Conservation (phyloP, 2,888 invertebrate genomes). For the Euzophera pinguis region DNA sequence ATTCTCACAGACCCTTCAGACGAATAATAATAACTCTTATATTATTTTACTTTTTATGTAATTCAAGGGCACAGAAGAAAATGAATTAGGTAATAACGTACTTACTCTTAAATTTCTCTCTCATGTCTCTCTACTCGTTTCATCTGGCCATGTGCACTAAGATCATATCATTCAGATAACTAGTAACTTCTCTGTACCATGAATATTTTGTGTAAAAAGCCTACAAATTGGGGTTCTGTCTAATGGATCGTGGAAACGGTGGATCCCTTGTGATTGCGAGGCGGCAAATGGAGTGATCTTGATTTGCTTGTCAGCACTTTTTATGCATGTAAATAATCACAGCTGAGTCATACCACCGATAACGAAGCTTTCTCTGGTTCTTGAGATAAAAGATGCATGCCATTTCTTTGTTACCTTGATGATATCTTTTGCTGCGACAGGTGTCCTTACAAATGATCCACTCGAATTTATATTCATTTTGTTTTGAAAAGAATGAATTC, state of each 20-base stretch:
- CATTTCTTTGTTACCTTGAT: not conserved
- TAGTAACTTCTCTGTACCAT: not conserved
- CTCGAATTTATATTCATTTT: slow-evolving; percentile 12
- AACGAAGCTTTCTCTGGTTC: not conserved
- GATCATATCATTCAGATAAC: too few relatives aligned
- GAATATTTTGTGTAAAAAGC: slow-evolving; percentile 18
- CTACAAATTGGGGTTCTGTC: slow-evolving; percentile 51
- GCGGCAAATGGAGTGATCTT: slow-evolving; percentile 35
- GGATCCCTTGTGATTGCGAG: slow-evolving; percentile 32
- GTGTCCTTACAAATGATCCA: slow-evolving; percentile 3
- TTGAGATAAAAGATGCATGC: not conserved
- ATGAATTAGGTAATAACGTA: too few relatives aligned
- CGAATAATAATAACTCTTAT: too few relatives aligned
- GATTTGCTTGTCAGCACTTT: slow-evolving; percentile 44
- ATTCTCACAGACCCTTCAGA: too few relatives aligned
- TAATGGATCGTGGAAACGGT: slow-evolving; percentile 51
- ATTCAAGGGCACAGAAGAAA: too few relatives aligned
- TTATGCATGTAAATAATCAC: slow-evolving; percentile 33
- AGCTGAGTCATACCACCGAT: not conserved
- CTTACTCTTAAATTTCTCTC: too few relatives aligned
- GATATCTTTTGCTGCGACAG: not conserved
- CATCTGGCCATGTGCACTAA: too few relatives aligned
- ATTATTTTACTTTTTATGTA: too few relatives aligned
- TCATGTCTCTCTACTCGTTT: too few relatives aligned
- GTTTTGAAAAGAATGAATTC: too few relatives aligned